Evolutionary conservation across 2,797 vertebrate species (phyloP).

Genomic region (Rhabdomys pumilio): DNA sequence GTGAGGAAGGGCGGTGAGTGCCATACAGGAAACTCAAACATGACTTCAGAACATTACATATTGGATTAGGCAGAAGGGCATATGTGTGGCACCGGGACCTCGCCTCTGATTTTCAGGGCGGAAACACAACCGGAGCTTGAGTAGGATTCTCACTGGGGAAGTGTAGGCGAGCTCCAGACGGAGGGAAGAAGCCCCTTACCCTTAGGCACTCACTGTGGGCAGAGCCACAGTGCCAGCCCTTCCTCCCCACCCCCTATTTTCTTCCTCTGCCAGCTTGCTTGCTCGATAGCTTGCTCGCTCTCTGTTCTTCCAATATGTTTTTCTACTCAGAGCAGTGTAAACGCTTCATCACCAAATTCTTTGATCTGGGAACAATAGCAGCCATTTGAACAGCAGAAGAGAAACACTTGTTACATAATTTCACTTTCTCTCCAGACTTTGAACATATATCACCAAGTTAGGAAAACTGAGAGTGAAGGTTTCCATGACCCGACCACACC

Average conservation of each 20-base stretch:
- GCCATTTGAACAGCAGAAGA: constrained; percentile 72
- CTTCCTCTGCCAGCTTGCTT: neutral
- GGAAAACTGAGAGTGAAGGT: constrained; percentile 50
- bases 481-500: constrained; percentile 73
- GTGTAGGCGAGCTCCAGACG: neutral
- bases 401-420: constrained; percentile 75
- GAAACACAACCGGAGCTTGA: neutral
- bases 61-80: constrained; percentile 52
- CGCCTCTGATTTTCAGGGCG: constrained; percentile 10
- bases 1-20: constrained; percentile 68
- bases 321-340: constrained; percentile 61
- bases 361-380: constrained; percentile 83
- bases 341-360: constrained; percentile 77
- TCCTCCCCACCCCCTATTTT: neutral
- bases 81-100: neutral
- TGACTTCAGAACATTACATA: constrained; percentile 78
- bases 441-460: constrained; percentile 60
- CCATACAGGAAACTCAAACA: constrained; percentile 77
- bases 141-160: neutral
- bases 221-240: neutral
- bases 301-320: constrained; percentile 75
- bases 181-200: neutral
- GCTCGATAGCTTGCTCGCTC: neutral
- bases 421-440: constrained; percentile 73
- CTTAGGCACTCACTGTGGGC: neutral